phyloP scores from a whole-genome alignment of 1,140 invertebrate species.

The Lordiphosa collinella region DNA sequence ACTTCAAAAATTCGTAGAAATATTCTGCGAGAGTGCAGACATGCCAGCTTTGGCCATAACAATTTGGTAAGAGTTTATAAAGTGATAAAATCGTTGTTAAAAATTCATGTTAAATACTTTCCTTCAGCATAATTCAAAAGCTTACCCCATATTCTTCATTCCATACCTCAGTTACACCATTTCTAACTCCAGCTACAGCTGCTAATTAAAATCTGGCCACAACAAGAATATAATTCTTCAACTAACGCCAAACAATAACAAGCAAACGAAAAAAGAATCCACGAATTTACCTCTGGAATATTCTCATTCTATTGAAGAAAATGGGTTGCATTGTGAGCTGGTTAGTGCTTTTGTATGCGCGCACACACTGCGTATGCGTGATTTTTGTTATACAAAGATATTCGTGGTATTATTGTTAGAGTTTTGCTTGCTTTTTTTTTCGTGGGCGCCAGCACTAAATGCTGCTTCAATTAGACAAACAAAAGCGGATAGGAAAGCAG shows the following conservation, averaged over 20 bases:
- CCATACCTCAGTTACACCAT: background rate
- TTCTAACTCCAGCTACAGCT: slow-evolving; percentile 3
- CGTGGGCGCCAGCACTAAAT: slow-evolving; percentile 29
- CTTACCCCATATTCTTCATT: background rate
- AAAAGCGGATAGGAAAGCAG: slow-evolving; percentile 18
- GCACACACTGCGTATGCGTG: slow-evolving; percentile 40
- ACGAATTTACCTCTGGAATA: background rate
- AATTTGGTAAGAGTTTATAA: no score
- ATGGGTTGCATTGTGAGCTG: slow-evolving; percentile 22
- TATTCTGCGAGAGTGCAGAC: no score
- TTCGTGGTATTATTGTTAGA: background rate
- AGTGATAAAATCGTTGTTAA: no score
- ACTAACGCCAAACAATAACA: no score
- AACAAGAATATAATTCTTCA: no score
- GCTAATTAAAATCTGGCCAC: background rate
- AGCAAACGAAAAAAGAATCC: no score
- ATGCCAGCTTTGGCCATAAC: no score
- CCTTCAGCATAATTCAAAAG: no score
- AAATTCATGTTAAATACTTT: no score
- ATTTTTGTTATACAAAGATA: slow-evolving; percentile 43
- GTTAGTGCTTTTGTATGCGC: slow-evolving; percentile 8
- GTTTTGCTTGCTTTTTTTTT: slow-evolving; percentile 1
- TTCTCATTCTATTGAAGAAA: slow-evolving; percentile 1
- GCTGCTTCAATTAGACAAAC: slow-evolving; percentile 56
- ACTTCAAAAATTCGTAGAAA: no score